These are phyloP conservation scores for Drymodes brunneopygia DNA, from an alignment of 2,113 vertebrate species.

Conservation along the genomic window DNA sequence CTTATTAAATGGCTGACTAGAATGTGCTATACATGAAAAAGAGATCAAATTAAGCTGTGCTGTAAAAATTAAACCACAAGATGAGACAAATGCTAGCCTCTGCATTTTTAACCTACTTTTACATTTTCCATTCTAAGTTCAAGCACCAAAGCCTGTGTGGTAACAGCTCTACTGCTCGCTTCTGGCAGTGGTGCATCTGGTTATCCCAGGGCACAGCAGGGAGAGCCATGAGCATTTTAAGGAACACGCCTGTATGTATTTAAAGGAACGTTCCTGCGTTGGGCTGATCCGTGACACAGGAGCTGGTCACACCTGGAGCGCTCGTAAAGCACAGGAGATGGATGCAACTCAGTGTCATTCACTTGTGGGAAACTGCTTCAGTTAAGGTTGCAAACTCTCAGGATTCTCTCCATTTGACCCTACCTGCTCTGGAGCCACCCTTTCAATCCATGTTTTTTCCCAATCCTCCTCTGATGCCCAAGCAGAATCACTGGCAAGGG, in stretches of 20 bases:
- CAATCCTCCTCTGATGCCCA: neutral
- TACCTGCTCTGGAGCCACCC: neutral
- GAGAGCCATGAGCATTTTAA: neutral
- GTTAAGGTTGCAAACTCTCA: neutral
- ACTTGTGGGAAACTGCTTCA: neutral
- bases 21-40: neutral
- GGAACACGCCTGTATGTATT: neutral
- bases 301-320: neutral
- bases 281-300: neutral
- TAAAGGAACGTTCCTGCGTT: accelerated
- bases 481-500: neutral
- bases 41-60: neutral
- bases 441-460: neutral
- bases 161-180: neutral
- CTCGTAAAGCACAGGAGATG: accelerated
- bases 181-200: neutral
- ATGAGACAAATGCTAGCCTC: neutral
- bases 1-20: neutral
- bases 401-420: neutral
- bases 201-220: neutral
- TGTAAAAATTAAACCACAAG: neutral
- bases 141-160: neutral
- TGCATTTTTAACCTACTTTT: neutral
- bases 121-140: neutral
- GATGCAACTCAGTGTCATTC: neutral